Percentiles rank a stretch among this genome's conserved stretches.
phyloP scores from a whole-genome alignment of 2,797 vertebrate species.

The Varecia variegata region DNA sequence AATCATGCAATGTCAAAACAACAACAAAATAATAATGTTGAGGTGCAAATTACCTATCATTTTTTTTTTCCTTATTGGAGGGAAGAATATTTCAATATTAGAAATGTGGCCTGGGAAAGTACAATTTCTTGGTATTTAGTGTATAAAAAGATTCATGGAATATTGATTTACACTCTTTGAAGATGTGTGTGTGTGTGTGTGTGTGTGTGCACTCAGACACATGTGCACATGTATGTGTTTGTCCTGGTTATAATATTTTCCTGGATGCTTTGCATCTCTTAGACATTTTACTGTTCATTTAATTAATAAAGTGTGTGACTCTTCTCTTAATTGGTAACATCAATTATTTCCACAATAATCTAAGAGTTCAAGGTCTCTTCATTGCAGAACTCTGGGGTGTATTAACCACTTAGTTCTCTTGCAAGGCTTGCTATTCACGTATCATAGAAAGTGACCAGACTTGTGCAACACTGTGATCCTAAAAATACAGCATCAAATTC shows the following conservation, averaged over 20 bases:
- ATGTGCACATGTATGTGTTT: not conserved
- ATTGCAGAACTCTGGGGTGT: fast-evolving
- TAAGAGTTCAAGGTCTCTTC: not conserved
- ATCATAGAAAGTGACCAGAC: not conserved
- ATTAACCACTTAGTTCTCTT: not conserved
- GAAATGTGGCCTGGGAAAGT: not conserved
- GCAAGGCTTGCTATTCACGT: not conserved
- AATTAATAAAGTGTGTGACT: not conserved
- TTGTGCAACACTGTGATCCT: not conserved
- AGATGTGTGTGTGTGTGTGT: too few species aligned
- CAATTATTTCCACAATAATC: not conserved
- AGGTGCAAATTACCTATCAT: not conserved
- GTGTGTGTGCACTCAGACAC: fast-evolving
- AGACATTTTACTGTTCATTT: not conserved
- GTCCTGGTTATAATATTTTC: not conserved
- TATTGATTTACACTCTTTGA: not conserved
- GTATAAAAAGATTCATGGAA: not conserved
- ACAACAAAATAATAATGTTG: not conserved
- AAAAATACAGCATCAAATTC: not conserved
- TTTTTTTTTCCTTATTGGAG: not conserved
- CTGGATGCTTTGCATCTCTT: not conserved
- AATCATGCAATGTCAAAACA: not conserved
- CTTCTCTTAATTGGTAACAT: not conserved
- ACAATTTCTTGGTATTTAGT: not conserved
- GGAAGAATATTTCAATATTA: not conserved